Conservation (phyloP, 1,140 invertebrate species). For the Drosophila grimshawi region DNA sequence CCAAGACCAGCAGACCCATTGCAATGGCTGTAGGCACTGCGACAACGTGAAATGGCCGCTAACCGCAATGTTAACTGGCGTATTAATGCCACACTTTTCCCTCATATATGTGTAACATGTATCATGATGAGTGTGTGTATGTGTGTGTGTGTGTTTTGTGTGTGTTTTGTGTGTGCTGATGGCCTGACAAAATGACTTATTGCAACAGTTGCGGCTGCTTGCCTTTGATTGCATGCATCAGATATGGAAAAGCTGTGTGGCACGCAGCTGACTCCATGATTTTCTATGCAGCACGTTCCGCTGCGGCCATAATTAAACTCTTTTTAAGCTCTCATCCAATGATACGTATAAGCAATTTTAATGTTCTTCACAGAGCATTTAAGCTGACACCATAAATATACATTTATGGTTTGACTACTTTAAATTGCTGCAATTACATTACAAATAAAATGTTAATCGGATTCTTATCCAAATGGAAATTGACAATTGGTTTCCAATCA, state of each 20-base stretch:
- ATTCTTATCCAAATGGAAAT: no score
- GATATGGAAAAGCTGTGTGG: constrained; percentile 1
- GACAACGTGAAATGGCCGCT: constrained; percentile 49
- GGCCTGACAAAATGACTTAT: constrained; percentile 40
- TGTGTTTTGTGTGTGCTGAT: not conserved
- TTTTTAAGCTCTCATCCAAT: constrained; percentile 24
- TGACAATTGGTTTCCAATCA: not conserved
- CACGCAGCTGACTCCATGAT: constrained; percentile 15
- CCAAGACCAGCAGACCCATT: constrained; percentile 12
- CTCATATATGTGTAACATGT: not conserved
- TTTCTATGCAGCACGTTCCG: constrained; percentile 46
- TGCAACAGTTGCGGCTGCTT: constrained; percentile 68
- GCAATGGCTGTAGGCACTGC: constrained; percentile 28
- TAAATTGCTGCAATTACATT: no score
- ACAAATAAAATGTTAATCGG: no score
- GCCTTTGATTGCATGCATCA: constrained; percentile 70
- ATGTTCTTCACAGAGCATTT: not conserved
- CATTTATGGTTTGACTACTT: no score
- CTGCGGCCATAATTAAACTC: constrained; percentile 56
- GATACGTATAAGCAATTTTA: constrained; percentile 42
- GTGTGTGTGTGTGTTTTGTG: constrained; percentile 1
- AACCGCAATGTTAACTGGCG: constrained; percentile 77
- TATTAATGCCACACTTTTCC: constrained; percentile 71
- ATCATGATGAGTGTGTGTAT: not conserved
- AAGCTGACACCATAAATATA: no score